Conservation (phyloP, 2,888 invertebrate genomes). For the Smittia sp. region DNA sequence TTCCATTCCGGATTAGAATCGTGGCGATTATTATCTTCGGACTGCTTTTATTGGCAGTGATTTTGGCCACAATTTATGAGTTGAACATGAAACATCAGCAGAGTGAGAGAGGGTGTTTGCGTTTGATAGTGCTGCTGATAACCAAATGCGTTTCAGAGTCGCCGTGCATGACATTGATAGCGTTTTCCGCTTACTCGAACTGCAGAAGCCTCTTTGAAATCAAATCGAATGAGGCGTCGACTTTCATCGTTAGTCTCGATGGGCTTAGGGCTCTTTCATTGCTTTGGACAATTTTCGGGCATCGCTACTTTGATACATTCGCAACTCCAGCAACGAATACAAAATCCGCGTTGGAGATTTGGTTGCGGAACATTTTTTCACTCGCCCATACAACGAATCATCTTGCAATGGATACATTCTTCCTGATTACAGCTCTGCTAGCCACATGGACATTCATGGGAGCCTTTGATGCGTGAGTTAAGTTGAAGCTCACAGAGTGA, state of each 20-base stretch:
- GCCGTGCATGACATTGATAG: conserved; percentile 46
- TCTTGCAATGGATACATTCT: conserved; percentile 26
- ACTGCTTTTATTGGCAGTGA: conserved; percentile 47
- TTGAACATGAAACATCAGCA: conserved; percentile 24
- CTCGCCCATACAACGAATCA: neutral
- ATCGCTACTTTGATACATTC: conserved; percentile 43
- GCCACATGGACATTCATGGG: conserved; percentile 24
- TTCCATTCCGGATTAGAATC: neutral
- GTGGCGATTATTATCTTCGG: conserved; percentile 49
- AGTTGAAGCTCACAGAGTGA: neutral
- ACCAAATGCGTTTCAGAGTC: conserved; percentile 44
- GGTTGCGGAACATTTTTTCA: neutral
- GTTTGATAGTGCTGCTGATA: neutral
- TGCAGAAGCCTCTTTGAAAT: conserved; percentile 52
- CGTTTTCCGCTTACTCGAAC: conserved; percentile 54
- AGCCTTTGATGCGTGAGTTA: conserved; percentile 6
- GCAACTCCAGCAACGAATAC: neutral
- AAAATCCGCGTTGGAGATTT: neutral
- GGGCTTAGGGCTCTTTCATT: conserved; percentile 55
- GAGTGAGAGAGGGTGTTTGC: neutral
- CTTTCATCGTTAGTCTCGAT: conserved; percentile 53
- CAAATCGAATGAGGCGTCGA: conserved; percentile 48
- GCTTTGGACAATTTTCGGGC: conserved; percentile 56
- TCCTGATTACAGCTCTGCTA: conserved; percentile 3
- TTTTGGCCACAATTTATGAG: conserved; percentile 45